phyloP scores from a whole-genome alignment of 2,113 vertebrate species.

The Toxotes jaculatrix region DNA sequence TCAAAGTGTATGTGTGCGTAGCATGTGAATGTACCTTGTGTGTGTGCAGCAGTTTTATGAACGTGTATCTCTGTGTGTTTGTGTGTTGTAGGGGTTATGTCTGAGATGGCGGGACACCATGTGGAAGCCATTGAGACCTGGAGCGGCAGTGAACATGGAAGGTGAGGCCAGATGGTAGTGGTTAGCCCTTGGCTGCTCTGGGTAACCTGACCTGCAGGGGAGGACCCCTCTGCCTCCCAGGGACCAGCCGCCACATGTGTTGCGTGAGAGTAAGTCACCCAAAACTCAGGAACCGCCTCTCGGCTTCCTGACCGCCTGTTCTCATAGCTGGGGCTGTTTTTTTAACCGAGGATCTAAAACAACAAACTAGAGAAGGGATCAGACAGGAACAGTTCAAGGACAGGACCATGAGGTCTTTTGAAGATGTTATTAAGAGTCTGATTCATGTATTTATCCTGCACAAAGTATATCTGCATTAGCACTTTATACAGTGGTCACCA shows the following conservation, averaged over 20 bases:
- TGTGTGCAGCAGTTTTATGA: slow-evolving; percentile 33
- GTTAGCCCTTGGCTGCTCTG: slow-evolving; percentile 78
- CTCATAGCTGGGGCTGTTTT: slow-evolving; percentile 60
- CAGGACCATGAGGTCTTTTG: slow-evolving; percentile 45
- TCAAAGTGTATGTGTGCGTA: background rate
- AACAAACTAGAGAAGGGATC: slow-evolving; percentile 65
- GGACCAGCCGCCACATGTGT: slow-evolving; percentile 80
- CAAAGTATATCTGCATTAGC: background rate
- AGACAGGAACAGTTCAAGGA: slow-evolving; percentile 70
- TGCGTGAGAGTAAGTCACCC: slow-evolving; percentile 80
- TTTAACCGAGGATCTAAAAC: slow-evolving; percentile 68
- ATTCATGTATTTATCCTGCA: slow-evolving; percentile 9
- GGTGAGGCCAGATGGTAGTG: slow-evolving; percentile 81
- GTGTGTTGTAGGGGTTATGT: slow-evolving; percentile 60
- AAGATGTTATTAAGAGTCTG: slow-evolving; percentile 24
- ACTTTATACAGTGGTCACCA: background rate
- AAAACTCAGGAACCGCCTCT: slow-evolving; percentile 72
- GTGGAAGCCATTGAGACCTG: slow-evolving; percentile 81
- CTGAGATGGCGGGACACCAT: slow-evolving; percentile 70
- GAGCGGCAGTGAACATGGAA: slow-evolving; percentile 64
- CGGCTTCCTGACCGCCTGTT: slow-evolving; percentile 69
- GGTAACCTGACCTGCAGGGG: slow-evolving; percentile 79
- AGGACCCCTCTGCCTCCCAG: slow-evolving; percentile 73
- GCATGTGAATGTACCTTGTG: background rate
- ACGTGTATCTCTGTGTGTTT: slow-evolving; percentile 44